phyloP scores from a whole-genome alignment of 2,113 vertebrate genomes.

The Chaetops frenatus region DNA sequence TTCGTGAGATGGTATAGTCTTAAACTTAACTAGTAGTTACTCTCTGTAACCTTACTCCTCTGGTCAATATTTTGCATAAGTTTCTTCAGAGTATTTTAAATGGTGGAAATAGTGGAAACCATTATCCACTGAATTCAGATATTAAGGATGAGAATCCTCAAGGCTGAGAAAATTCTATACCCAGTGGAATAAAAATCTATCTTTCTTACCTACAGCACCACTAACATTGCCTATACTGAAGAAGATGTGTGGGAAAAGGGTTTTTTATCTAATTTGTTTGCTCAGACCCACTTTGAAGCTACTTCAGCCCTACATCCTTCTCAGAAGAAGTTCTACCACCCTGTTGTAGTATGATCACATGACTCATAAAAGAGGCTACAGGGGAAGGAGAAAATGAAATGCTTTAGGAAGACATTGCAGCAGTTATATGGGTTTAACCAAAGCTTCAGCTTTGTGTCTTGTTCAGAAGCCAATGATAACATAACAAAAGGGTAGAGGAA shows the following conservation, averaged over 20 bases:
- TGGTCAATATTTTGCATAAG: not conserved
- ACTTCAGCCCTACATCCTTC: not conserved
- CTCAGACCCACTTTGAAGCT: not conserved
- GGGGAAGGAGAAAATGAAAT: not conserved
- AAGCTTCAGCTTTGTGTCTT: not conserved
- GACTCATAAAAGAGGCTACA: not conserved
- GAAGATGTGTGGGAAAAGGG: not conserved
- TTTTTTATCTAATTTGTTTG: not conserved
- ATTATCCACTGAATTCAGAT: not conserved
- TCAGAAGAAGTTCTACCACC: not conserved
- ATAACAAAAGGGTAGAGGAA: not conserved
- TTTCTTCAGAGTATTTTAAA: not conserved
- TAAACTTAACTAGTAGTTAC: not conserved
- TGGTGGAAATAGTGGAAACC: not conserved
- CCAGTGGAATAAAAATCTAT: not conserved
- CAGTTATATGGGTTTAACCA: not conserved
- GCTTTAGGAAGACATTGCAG: not conserved
- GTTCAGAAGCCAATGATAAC: not conserved
- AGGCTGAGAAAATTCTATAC: not conserved
- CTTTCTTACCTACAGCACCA: not conserved
- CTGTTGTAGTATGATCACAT: not conserved
- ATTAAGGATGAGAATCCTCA: not conserved
- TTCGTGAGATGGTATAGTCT: not conserved
- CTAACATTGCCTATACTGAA: not conserved
- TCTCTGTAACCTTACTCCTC: not conserved